Evolutionary conservation across 2,113 vertebrate species (phyloP).

Genomic region (Misgurnus anguillicaudatus): DNA sequence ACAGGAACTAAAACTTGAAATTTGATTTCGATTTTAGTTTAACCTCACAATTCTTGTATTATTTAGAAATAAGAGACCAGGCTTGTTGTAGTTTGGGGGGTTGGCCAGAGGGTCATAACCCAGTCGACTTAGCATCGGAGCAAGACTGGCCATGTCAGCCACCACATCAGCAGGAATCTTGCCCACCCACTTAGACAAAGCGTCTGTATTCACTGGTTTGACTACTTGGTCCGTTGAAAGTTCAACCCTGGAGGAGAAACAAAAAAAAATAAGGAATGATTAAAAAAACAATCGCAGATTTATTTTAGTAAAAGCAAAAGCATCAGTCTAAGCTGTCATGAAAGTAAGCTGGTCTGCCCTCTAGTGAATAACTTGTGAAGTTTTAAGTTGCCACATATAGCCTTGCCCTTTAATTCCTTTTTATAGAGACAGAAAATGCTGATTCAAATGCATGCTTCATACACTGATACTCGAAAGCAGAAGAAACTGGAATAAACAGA

Average conservation of each 20-base stretch:
- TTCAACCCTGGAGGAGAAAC: slow-evolving; percentile 80
- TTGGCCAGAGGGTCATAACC: slow-evolving; percentile 93
- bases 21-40: background rate
- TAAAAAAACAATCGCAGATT: slow-evolving; percentile 3
- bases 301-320: background rate
- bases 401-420: no score
- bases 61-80: slow-evolving; percentile 6
- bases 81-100: slow-evolving; percentile 84
- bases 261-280: background rate
- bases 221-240: slow-evolving; percentile 96
- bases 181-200: slow-evolving; percentile 89
- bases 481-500: no score
- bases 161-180: slow-evolving; percentile 89
- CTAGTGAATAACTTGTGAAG: no score
- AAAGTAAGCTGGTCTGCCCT: background rate
- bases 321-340: background rate
- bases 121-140: slow-evolving; percentile 90
- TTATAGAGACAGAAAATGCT: no score
- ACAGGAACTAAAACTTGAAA: no score
- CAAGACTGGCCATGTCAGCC: slow-evolving; percentile 90
- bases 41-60: slow-evolving; percentile 14
- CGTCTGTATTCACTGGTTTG: slow-evolving; percentile 92
- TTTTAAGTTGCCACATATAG: no score
- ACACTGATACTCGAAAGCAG: no score
- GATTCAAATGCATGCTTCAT: no score